Percentiles rank a stretch among this genome's conserved stretches.
These are phyloP conservation scores for Auanema sp. DNA, from an alignment of 2,888 invertebrate species.

Conservation along the genomic window DNA sequence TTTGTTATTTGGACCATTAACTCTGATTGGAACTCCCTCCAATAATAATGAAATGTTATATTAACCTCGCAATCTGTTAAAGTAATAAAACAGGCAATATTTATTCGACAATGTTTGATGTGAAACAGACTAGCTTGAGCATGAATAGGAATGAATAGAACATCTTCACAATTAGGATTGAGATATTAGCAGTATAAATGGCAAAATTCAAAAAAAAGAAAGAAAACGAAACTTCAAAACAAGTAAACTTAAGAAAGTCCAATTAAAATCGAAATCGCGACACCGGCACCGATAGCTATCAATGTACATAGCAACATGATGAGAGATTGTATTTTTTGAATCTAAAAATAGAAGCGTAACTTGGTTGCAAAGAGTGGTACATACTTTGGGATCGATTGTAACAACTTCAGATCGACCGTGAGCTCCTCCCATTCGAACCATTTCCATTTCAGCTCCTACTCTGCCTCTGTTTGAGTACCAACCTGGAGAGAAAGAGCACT, in stretches of 20 bases:
- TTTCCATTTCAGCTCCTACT: constrained; percentile 36
- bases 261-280: constrained; percentile 38
- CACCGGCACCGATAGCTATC: constrained; percentile 28
- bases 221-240: too few species aligned
- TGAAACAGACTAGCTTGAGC: too few species aligned
- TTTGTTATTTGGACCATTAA: too few species aligned
- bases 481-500: constrained; percentile 20
- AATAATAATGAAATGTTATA: too few species aligned
- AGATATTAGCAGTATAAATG: too few species aligned
- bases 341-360: constrained; percentile 19
- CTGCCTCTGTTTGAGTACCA: constrained; percentile 21
- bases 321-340: constrained; percentile 25
- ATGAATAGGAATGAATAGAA: too few species aligned
- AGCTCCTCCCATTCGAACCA: constrained; percentile 30
- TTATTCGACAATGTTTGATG: too few species aligned
- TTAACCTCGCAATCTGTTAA: too few species aligned
- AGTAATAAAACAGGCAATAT: too few species aligned
- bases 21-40: too few species aligned
- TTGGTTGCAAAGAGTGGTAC: not conserved
- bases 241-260: constrained; percentile 19
- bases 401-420: not conserved
- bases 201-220: too few species aligned
- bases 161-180: too few species aligned
- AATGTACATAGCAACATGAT: constrained; percentile 29
- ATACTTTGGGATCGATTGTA: not conserved